Percentiles rank a stretch among this genome's conserved stretches.
phyloP scores from a whole-genome alignment of 2,888 invertebrate species.

The Graphium colonna region DNA sequence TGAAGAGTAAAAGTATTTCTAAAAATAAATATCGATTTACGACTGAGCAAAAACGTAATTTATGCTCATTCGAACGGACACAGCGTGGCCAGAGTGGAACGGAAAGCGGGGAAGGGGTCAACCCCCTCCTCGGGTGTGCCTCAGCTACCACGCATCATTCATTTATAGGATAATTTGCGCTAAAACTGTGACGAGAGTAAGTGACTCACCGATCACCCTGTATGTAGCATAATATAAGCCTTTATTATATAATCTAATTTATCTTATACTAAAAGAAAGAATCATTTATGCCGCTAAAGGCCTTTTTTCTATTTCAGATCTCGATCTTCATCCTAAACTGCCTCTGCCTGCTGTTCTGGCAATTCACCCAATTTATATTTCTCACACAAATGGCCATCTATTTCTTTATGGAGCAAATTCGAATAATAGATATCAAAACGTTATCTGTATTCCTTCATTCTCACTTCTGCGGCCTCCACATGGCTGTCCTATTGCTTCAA shows the following conservation, averaged over 20 bases:
- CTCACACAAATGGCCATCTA: constrained; percentile 87
- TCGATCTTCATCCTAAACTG: constrained; percentile 59
- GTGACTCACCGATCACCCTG: too few species aligned
- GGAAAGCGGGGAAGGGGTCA: too few species aligned
- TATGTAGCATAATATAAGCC: too few species aligned
- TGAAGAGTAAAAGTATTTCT: too few species aligned
- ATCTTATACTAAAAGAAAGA: not conserved
- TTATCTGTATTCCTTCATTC: constrained; percentile 60
- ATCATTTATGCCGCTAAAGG: not conserved
- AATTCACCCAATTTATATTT: constrained; percentile 91
- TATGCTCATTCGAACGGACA: too few species aligned
- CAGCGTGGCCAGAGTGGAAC: too few species aligned
- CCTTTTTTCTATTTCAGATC: constrained; percentile 49
- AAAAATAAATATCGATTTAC: too few species aligned
- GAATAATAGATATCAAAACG: constrained; percentile 65
- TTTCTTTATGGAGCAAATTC: constrained; percentile 83
- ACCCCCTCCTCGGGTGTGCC: too few species aligned
- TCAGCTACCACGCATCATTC: too few species aligned
- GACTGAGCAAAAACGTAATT: too few species aligned
- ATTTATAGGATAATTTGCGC: too few species aligned
- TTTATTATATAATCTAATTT: not conserved
- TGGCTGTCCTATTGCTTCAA: constrained; percentile 59
- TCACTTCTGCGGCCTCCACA: constrained; percentile 65
- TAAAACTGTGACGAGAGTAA: too few species aligned
- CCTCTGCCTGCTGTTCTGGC: constrained; percentile 83